Base-by-base conservation (phyloP, 2,888 invertebrate genomes). In the Philonicus albiceps region DNA sequence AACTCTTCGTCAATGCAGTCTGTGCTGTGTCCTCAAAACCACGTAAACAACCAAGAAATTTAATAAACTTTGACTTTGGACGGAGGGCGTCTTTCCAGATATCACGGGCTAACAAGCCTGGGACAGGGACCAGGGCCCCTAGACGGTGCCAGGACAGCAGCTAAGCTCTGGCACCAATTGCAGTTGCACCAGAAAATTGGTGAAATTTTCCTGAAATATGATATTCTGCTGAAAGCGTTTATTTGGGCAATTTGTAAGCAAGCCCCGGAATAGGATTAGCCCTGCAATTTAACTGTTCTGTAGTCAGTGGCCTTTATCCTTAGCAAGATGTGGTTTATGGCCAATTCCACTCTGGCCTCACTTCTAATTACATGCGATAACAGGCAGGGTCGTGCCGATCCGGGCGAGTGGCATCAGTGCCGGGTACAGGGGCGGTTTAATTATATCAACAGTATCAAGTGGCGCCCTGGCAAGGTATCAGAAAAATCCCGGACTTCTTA, bases 401-500 rank as follows among this genome's bases (percentile, higher is more conserved):
- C 78, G 16, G 49, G 7, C 27, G 64, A 64, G 64, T 64, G 64
- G 64, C 64, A n/a, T 19, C 53, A 64, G 27, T 19, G 64, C 22
- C 64, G 64, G 27, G 27, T 16, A 2, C 13, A 0, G 64, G 64
- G 64, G 7, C 40, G 40, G 64, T 64, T 64, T 64, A 64, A 64
- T 64, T 64, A 64, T 64, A 64, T 64, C 64, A 64, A 64, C 64
- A 64, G 64, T 64, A 64, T 64, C 22, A 64, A 64, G 64, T 64
- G 22, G 64, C 27, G 64, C 27, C 53, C 53, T 7, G 64, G 27
- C 64, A 64, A 64, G 64, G 64, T 64, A 64, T 64, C 64, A 81
- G 34, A 81, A 84, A 84, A 84, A 84, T 73, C 84, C 84, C 43
- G 72, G 74, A 31, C 84, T 40, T 73, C 73, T 84, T 73, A 73